Evolutionary conservation across 2,888 invertebrate species (phyloP).

Genomic region (Epistrophe eligans): DNA sequence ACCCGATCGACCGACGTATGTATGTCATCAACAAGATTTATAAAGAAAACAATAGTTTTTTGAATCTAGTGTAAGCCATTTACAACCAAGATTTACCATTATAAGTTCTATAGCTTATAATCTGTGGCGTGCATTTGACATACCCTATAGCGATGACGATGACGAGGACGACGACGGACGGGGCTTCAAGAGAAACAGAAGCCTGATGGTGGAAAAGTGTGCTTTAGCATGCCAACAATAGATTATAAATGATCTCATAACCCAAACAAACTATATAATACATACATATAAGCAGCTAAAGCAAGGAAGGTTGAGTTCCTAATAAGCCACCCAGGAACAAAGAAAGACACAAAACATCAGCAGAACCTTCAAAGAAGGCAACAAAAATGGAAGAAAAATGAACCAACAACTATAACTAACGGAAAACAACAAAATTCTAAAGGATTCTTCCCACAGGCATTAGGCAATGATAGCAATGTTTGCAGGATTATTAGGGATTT

Average conservation of each 20-base stretch:
- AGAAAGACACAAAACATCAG: constrained; percentile 1
- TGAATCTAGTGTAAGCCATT: constrained; percentile 27
- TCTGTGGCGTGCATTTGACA: constrained; percentile 66
- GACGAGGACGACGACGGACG: not conserved
- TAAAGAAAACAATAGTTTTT: constrained; percentile 33
- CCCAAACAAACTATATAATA: constrained; percentile 72
- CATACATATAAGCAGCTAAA: constrained; percentile 1
- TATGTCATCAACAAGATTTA: constrained; percentile 8
- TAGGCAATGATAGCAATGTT: constrained; percentile 74
- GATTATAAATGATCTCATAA: constrained; percentile 75
- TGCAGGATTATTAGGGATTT: constrained; percentile 76
- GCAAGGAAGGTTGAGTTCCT: constrained; percentile 67
- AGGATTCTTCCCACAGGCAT: constrained; percentile 77
- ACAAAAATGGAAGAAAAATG: constrained; percentile 30
- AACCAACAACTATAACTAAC: not conserved
- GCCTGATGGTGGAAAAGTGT: constrained; percentile 23
- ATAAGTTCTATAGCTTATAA: constrained; percentile 36
- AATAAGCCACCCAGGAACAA: constrained; percentile 73
- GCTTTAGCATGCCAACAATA: constrained; percentile 72
- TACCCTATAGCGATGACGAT: constrained; percentile 26
- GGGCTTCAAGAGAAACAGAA: not conserved
- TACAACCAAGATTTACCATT: constrained; percentile 49
- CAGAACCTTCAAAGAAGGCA: constrained; percentile 30
- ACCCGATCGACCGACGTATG: not conserved
- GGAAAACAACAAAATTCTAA: constrained; percentile 28